Evolutionary conservation across 2,113 vertebrate genomes (phyloP), one percentile per base, ranked within the genome.

Genomic region (Guaruba guarouba): DNA sequence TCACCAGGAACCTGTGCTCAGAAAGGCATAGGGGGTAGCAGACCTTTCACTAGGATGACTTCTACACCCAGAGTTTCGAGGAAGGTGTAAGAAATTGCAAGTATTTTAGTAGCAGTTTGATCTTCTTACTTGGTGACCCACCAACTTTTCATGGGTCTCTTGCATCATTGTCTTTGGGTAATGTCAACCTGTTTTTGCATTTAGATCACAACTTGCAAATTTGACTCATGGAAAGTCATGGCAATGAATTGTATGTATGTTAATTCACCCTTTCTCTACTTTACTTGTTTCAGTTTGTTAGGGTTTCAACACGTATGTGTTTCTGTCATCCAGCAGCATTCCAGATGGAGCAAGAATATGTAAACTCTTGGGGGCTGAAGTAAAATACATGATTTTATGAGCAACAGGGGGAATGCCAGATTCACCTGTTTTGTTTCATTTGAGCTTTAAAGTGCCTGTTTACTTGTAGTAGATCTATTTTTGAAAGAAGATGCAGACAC

Each of bases 341-440:
- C 82, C 80, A 90, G 64, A 75, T 71, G 61, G 76, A 82, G 52
- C 13, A 54, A 61, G 66, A 77, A 24, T 54, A 39, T 84, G 93
- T 83, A 90, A 81, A 88, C 15, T 22, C 43, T 57, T 46, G n/a
- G 25, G 37, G 82, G 37, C 55, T 88, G 64, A 84, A 84, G 66
- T 48, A 62, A 86, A 88, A 78, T 31, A 39, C 13, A 11, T 33
- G 33, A 7, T 71, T 90, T 94, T 92, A 75, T 18, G 27, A 73
- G 83, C 76, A 39, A 37, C 3, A 1, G 43, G 80, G 55, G 87
- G 62, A 83, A 68, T 43, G 18, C 46, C n/a, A 64, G 68, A 84
- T 95, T 92, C 69, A 88, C 69, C 91, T 84, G 43, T 37, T 92
- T 55, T 68, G 51, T 88, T 96, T 94, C 52, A 66, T 49, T 66